Evolutionary conservation across 2,888 invertebrate species (phyloP).

Genomic region (Oligia fasciuncula): DNA sequence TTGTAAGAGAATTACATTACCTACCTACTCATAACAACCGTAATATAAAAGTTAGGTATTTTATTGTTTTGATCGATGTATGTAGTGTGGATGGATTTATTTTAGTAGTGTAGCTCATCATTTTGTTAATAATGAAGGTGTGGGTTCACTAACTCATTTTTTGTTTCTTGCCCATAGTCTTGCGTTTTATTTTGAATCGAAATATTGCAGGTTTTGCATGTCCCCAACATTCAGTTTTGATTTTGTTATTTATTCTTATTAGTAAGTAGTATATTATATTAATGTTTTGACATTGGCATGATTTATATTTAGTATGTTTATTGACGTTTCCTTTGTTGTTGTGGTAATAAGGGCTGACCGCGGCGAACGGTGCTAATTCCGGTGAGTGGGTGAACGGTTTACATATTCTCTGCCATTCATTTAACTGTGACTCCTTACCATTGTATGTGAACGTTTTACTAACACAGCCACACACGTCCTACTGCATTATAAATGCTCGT

Average conservation of each 20-base stretch:
- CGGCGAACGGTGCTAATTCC: constrained; percentile 81
- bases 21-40: no score
- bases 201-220: constrained; percentile 63
- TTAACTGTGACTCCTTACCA: constrained; percentile 69
- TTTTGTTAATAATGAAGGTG: constrained; percentile 50
- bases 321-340: constrained; percentile 81
- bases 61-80: constrained; percentile 22
- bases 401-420: constrained; percentile 73
- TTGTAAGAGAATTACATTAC: neutral
- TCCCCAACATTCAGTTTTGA: constrained; percentile 48
- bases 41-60: constrained; percentile 2
- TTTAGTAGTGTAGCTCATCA: constrained; percentile 20
- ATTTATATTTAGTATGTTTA: constrained; percentile 71
- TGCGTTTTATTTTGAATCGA: constrained; percentile 61
- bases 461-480: constrained; percentile 61
- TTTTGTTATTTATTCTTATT: constrained; percentile 44
- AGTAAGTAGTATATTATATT: constrained; percentile 40
- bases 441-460: constrained; percentile 76
- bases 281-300: constrained; percentile 68
- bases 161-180: constrained; percentile 60
- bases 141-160: constrained; percentile 66
- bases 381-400: constrained; percentile 86
- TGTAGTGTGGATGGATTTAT: constrained; percentile 37
- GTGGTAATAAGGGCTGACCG: constrained; percentile 85
- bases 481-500: constrained; percentile 41